A percentile compares a stretch with the other conserved stretches of the same genome.
phyloP scores from a whole-genome alignment of 2,888 invertebrate genomes.

The Muschampia plurimacula region DNA sequence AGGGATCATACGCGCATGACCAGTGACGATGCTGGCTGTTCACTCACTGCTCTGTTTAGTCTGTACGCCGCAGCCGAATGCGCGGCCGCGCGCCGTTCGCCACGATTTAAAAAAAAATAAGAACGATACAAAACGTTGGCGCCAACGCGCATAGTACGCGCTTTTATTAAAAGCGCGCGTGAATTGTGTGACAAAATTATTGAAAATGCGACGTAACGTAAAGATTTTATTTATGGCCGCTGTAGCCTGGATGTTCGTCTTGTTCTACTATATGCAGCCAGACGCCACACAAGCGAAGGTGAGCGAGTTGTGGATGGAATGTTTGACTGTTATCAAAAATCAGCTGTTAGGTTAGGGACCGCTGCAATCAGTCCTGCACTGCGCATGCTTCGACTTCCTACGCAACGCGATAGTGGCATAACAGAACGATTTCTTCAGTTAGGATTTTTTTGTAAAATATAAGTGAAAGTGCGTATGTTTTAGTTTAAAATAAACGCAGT shows the following conservation, averaged over 20 bases:
- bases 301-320: slow-evolving; percentile 40
- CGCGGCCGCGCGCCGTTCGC: slow-evolving; percentile 81
- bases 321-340: slow-evolving; percentile 45
- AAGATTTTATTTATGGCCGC: slow-evolving; percentile 76
- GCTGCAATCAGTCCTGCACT: slow-evolving; percentile 46
- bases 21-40: slow-evolving; percentile 52
- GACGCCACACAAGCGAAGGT: slow-evolving; percentile 75
- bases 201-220: slow-evolving; percentile 75
- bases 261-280: slow-evolving; percentile 80
- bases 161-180: slow-evolving; percentile 49
- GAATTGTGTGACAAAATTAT: slow-evolving; percentile 42
- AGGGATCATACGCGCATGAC: slow-evolving; percentile 50
- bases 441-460: not conserved
- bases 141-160: slow-evolving; percentile 13
- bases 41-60: slow-evolving; percentile 56
- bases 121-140: slow-evolving; percentile 41
- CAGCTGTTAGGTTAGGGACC: slow-evolving; percentile 53
- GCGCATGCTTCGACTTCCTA: slow-evolving; percentile 65
- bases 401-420: slow-evolving; percentile 56
- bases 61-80: slow-evolving; percentile 69
- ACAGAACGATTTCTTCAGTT: slow-evolving; percentile 10
- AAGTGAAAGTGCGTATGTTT: slow-evolving; percentile 17
- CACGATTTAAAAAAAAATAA: slow-evolving; percentile 50
- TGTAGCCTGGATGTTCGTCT: slow-evolving; percentile 77
- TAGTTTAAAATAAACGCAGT: slow-evolving; percentile 4